A percentile compares a stretch with the other conserved stretches of the same genome.
phyloP scores from a whole-genome alignment of 2,797 vertebrate species.

The Urophycis tenuis region DNA sequence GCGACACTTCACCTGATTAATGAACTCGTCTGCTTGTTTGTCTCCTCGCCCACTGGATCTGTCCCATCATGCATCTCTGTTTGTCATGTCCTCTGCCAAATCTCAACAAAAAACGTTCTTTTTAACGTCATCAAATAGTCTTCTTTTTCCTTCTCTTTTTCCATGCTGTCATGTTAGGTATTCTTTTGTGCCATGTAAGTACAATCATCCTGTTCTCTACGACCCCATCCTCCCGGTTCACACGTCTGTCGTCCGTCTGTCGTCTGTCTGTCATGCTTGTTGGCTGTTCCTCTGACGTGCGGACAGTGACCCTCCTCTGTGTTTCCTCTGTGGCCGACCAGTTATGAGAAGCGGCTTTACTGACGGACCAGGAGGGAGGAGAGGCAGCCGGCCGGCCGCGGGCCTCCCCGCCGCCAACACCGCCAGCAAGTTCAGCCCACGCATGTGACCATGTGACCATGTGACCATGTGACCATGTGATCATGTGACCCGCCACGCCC shows the following conservation, averaged over 20 bases:
- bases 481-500: constrained; percentile 13
- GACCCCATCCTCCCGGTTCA: too few species aligned
- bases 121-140: constrained; percentile 47
- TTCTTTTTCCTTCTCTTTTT: constrained; percentile 64
- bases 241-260: neutral
- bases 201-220: constrained; percentile 54
- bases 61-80: neutral
- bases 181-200: constrained; percentile 98
- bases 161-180: constrained; percentile 82
- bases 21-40: neutral
- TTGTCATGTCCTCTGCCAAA: neutral
- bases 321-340: constrained; percentile 47
- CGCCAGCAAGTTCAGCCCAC: constrained; percentile 57
- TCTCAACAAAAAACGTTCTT: constrained; percentile 12
- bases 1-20: neutral
- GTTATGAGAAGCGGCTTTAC: constrained; percentile 91
- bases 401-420: constrained; percentile 56
- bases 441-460: too few species aligned
- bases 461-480: too few species aligned
- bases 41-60: neutral
- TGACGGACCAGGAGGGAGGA: constrained; percentile 70
- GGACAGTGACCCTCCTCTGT: neutral
- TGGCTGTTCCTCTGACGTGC: neutral
- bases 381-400: constrained; percentile 60
- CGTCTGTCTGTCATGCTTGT: neutral